Percentiles rank a stretch among this genome's conserved stretches.
Evolutionary conservation across 2,113 vertebrate genomes (phyloP).

Genomic region (Amphilophus citrinellus): DNA sequence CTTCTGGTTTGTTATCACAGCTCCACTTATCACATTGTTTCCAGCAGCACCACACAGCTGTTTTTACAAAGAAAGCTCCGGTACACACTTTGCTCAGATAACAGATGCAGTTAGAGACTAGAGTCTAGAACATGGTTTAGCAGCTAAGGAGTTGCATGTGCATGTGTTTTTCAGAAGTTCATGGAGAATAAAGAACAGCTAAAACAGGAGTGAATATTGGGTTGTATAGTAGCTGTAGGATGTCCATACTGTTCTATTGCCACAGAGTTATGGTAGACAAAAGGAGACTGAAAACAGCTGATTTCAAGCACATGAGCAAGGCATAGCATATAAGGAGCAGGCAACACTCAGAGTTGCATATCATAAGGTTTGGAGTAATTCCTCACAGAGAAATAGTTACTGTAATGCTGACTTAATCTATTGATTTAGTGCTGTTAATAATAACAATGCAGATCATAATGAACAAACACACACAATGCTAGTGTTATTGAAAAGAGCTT

Average conservation of each 20-base stretch:
- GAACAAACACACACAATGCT: not conserved
- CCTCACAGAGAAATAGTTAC: no score
- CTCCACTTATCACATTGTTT: not conserved
- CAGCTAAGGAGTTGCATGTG: not conserved
- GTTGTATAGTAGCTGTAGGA: not conserved
- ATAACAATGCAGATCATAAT: not conserved
- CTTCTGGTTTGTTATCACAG: not conserved
- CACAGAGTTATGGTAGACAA: not conserved
- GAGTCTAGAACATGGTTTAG: not conserved
- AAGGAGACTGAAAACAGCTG: not conserved
- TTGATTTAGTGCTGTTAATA: no score
- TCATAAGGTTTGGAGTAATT: no score
- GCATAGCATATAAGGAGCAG: no score
- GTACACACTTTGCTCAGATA: not conserved
- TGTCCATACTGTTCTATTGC: not conserved
- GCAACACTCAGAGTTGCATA: not conserved
- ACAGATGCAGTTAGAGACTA: not conserved
- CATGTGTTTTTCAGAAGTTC: not conserved
- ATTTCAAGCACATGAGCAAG: not conserved
- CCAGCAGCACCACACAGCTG: not conserved
- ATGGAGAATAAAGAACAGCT: not conserved
- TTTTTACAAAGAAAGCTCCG: not conserved
- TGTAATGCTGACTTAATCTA: no score
- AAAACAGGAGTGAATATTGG: not conserved
- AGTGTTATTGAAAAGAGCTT: not conserved